Evolutionary conservation across 2,113 vertebrate genomes (phyloP).

Genomic region (Progne subis): DNA sequence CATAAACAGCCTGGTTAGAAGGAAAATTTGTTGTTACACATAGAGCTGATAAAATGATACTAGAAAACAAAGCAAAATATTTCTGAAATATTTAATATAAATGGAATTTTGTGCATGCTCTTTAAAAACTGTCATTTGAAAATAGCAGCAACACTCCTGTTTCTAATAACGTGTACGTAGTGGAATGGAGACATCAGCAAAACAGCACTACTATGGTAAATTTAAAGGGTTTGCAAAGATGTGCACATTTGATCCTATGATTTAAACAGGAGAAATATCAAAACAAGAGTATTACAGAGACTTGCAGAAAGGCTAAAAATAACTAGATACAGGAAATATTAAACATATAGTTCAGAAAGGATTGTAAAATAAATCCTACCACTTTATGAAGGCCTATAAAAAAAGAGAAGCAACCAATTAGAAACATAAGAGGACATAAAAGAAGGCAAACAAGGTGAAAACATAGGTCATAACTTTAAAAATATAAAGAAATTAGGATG

Average conservation of each 20-base stretch:
- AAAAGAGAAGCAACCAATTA: not conserved
- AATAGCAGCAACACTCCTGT: not conserved
- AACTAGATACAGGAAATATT: not conserved
- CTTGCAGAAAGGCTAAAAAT: not conserved
- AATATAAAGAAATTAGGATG: not conserved
- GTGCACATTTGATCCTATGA: not conserved
- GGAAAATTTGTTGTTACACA: not conserved
- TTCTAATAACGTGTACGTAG: not conserved
- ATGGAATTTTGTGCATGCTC: not conserved
- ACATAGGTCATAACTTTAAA: not conserved
- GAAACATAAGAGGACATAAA: not conserved
- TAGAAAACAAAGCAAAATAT: not conserved
- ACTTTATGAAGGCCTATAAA: not conserved
- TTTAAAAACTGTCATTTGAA: not conserved
- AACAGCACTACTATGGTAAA: not conserved
- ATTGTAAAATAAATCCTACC: not conserved
- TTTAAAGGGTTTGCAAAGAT: not conserved
- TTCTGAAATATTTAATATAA: not conserved
- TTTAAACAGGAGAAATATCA: not conserved
- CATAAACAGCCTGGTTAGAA: not conserved
- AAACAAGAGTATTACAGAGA: not conserved
- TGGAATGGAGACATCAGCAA: not conserved
- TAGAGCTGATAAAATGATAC: not conserved
- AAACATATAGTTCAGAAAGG: not conserved
- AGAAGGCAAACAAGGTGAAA: not conserved